Conservation (phyloP, 2,888 invertebrate genomes). For the Coleophora flavipennella region DNA sequence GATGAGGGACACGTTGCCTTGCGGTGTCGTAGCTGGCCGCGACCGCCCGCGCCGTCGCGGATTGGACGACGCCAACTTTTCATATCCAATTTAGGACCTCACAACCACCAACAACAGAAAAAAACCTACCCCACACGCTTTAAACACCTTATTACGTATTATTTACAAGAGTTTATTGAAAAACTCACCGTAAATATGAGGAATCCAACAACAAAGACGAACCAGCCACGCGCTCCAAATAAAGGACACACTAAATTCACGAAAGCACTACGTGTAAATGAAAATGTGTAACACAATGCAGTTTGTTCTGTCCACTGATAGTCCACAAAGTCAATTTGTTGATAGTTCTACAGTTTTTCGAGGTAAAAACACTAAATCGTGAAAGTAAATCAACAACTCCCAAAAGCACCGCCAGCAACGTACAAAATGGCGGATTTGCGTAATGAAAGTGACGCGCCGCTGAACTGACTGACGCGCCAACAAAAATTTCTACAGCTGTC, state of each 20-base stretch:
- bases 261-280: slow-evolving; percentile 56
- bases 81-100: slow-evolving; percentile 22
- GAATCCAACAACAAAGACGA: slow-evolving; percentile 71
- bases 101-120: slow-evolving; percentile 11
- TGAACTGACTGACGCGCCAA: slow-evolving; percentile 66
- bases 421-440: slow-evolving; percentile 74
- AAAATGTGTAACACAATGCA: slow-evolving; percentile 45
- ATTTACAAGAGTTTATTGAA: slow-evolving; percentile 25
- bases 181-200: slow-evolving; percentile 63
- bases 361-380: slow-evolving; percentile 59
- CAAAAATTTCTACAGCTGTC: slow-evolving; percentile 21
- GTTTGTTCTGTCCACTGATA: slow-evolving; percentile 46
- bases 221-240: slow-evolving; percentile 72
- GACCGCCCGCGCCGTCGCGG: slow-evolving; percentile 40
- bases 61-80: slow-evolving; percentile 55
- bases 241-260: slow-evolving; percentile 68
- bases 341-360: slow-evolving; percentile 58
- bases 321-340: slow-evolving; percentile 42
- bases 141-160: slow-evolving; percentile 18
- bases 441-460: slow-evolving; percentile 70
- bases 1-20: too few relatives aligned
- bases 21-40: slow-evolving; percentile 49
- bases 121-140: slow-evolving; percentile 18
- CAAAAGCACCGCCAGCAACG: slow-evolving; percentile 64
- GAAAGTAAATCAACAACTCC: slow-evolving; percentile 57